A percentile compares a stretch with the other conserved stretches of the same genome.
Evolutionary conservation across 53 echinoderm and acorn worm species (phyloP).

Genomic region (Pentamera pediparva): DNA sequence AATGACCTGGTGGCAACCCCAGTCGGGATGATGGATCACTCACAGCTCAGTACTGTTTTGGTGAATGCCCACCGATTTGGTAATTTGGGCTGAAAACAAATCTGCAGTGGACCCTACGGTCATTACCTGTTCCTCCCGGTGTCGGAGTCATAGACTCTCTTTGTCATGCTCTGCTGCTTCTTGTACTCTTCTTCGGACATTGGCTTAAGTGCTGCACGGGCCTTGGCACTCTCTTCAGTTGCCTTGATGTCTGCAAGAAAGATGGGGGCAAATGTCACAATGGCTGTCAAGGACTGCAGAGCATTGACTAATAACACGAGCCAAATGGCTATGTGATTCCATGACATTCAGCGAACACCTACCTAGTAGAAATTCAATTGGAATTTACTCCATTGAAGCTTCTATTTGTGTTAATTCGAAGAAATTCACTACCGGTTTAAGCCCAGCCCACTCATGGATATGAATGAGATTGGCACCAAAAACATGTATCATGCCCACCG

Average conservation of each 20-base stretch:
- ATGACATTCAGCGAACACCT: too few species aligned
- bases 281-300: too few species aligned
- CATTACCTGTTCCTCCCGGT: constrained; percentile 81
- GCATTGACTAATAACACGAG: neutral
- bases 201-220: constrained; percentile 47
- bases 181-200: constrained; percentile 93
- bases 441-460: too few species aligned
- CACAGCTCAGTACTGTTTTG: too few species aligned
- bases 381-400: too few species aligned
- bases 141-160: constrained; percentile 67
- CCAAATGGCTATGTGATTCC: neutral
- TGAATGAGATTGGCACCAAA: too few species aligned
- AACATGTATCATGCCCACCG: neutral
- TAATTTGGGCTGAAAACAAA: too few species aligned
- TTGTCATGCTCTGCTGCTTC: constrained; percentile 62
- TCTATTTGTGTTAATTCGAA: too few species aligned
- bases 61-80: too few species aligned
- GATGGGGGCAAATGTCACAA: neutral
- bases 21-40: too few species aligned
- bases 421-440: neutral
- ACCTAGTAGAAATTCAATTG: neutral
- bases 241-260: neutral
- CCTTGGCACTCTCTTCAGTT: neutral
- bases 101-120: too few species aligned
- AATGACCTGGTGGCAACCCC: too few species aligned